phyloP scores from a whole-genome alignment of 2,113 vertebrate species.

The Rhinopomastus cyanomelas region DNA sequence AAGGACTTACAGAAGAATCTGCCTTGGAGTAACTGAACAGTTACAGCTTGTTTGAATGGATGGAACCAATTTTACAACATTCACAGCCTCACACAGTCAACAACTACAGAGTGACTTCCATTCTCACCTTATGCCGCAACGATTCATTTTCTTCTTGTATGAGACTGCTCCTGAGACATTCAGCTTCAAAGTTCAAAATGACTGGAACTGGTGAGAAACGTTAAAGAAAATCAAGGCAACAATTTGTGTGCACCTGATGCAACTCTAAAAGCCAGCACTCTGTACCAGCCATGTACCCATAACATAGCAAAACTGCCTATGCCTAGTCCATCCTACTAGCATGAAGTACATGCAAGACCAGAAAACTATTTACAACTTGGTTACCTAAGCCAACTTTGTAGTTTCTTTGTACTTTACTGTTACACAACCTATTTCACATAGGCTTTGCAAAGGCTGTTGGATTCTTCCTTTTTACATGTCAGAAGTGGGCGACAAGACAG shows the following conservation, averaged over 20 bases:
- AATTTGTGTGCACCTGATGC: background rate
- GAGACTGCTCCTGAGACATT: constrained; percentile 84
- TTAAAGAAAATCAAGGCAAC: constrained; percentile 73
- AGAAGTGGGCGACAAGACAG: background rate
- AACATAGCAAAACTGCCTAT: background rate
- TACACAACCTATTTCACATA: background rate
- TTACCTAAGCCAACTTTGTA: background rate
- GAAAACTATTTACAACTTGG: background rate
- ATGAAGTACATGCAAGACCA: background rate
- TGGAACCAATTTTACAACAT: background rate
- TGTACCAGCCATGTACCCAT: background rate
- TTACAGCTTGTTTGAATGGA: background rate
- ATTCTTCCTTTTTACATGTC: background rate
- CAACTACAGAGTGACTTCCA: background rate
- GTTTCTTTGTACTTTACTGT: background rate
- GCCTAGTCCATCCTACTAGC: background rate
- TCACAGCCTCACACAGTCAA: background rate
- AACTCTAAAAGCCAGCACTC: background rate
- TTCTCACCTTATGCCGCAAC: constrained; percentile 86
- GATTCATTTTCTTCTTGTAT: constrained; percentile 92
- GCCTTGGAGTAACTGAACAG: background rate
- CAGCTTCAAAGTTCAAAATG: constrained; percentile 91
- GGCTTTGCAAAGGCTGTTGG: background rate
- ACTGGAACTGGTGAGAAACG: constrained; percentile 86
- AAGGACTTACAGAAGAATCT: background rate